Evolutionary conservation across 2,888 invertebrate species (phyloP), one percentile per base, ranked within the genome.

Genomic region (Halictus quadricinctus): DNA sequence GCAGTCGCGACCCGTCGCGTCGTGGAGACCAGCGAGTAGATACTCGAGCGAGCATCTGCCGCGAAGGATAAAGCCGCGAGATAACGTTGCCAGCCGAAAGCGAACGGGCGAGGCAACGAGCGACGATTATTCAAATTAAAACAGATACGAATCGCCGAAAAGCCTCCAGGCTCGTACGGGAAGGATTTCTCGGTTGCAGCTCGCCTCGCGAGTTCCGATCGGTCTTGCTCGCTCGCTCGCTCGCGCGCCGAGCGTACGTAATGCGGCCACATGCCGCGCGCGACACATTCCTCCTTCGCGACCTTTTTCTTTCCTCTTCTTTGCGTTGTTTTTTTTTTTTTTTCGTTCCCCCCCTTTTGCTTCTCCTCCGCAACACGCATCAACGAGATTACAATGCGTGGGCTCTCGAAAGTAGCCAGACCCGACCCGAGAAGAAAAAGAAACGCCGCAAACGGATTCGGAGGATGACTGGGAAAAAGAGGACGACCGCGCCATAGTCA

Each of bases 61-160:
- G 29, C 60, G 74, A 4, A n/a, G 80, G 83, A 83, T 80, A 74
- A 75, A 72, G 74, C 75, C 41, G 64, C 73, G 69, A 79, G 83
- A 82, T 82, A 82, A 72, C 54, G 66, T 21, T 54, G 41, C 77
- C 29, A 25, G 46, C 72, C 60, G 70, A 41, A 79, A 50, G 41
- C n/a, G 72, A 29, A 36, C 50, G 81, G 70, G 15, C 72, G 75
- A 36, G 29, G 36, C 29, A 64, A 41, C 36, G 29, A 60, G 79
- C 77, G 74, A 82, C 73, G 83, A 78, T 82, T 82, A 84, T 84
- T 82, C 83, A 79, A 83, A 83, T 83, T 60, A 41, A 60, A 74
- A 70, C 79, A 46, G 79, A 79, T 69, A 76, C 58, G 66, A 70
- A 72, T 83, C 84, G 50, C 60, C 76, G 79, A 76, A 54, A 79